These are phyloP conservation scores for Callyntrura guangdongensis DNA, from an alignment of 2,888 invertebrate genomes.

Conservation along the genomic window DNA sequence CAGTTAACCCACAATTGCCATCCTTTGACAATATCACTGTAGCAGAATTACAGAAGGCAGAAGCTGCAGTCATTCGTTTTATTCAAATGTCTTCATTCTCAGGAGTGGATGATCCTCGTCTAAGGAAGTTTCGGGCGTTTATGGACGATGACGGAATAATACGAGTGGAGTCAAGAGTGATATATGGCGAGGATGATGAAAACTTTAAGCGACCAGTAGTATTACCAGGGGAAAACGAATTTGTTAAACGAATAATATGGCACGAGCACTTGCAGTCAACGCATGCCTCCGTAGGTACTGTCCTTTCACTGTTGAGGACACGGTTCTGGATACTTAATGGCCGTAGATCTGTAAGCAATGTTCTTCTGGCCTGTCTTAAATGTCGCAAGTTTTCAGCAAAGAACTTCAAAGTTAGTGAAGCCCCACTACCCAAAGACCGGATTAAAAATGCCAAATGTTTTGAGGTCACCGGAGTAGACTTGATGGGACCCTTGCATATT, in stretches of 20 bases:
- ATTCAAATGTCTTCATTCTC: too few relatives aligned
- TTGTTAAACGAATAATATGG: neutral
- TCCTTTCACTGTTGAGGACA: neutral
- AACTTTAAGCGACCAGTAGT: conserved; percentile 7
- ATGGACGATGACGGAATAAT: too few relatives aligned
- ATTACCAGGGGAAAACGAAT: neutral
- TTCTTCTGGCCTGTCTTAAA: neutral
- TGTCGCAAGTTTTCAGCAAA: conserved; percentile 16
- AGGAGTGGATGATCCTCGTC: too few relatives aligned
- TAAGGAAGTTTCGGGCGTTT: too few relatives aligned
- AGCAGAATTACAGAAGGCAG: too few relatives aligned
- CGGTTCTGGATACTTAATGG: neutral
- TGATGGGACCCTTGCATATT: conserved; percentile 86
- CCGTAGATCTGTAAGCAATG: neutral
- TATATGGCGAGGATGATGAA: neutral
- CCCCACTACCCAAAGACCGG: conserved; percentile 7
- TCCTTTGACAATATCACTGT: too few relatives aligned
- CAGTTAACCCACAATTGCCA: too few relatives aligned
- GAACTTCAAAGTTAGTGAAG: neutral
- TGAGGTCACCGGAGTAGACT: conserved; percentile 85
- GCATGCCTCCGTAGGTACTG: neutral
- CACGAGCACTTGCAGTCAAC: neutral
- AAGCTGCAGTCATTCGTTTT: too few relatives aligned
- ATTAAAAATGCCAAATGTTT: neutral
- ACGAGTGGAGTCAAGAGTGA: neutral